Conservation (phyloP, 2,113 vertebrate genomes). For the Dicerorhinus sumatrensis region DNA sequence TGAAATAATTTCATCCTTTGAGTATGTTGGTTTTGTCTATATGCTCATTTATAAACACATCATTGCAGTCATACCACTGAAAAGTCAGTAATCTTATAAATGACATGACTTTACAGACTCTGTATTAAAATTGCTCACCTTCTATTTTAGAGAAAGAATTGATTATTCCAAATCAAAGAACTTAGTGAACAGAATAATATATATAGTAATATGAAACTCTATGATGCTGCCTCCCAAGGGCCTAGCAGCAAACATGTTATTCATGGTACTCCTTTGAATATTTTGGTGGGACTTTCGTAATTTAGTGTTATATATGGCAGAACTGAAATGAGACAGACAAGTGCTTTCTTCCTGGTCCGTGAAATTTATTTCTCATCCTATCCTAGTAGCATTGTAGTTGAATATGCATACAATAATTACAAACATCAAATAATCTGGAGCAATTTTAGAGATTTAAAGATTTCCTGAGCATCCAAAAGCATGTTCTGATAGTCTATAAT, state of each 20-base stretch:
- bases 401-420: background rate
- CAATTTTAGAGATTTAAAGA: background rate
- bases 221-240: background rate
- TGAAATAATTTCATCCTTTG: conserved; percentile 34
- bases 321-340: background rate
- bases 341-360: background rate
- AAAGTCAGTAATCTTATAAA: background rate
- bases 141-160: conserved; percentile 32
- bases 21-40: background rate
- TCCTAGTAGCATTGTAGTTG: background rate
- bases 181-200: background rate
- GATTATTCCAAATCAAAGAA: background rate
- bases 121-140: background rate
- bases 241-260: background rate
- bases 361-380: background rate
- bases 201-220: background rate
- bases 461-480: background rate
- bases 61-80: background rate
- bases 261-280: background rate
- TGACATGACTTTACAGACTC: background rate
- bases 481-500: background rate
- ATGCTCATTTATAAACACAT: background rate
- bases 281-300: background rate
- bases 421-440: background rate
- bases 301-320: background rate